Conservation (phyloP, 2,797 vertebrate genomes). For the Cyprinodon diabolis region DNA sequence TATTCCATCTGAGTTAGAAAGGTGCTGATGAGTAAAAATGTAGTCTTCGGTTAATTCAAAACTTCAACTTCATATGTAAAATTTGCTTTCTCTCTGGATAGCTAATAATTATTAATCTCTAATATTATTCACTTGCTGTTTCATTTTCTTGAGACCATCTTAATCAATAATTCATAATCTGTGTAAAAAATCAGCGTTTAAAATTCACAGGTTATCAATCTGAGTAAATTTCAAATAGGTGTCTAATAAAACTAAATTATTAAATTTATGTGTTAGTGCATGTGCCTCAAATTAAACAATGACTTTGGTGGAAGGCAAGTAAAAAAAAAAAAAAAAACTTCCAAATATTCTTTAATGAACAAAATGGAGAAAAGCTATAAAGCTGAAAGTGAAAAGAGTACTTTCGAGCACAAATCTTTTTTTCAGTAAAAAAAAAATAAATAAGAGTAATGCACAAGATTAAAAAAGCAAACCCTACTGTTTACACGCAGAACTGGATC, state of each 20-base stretch:
- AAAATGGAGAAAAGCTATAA: neutral
- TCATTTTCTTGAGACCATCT: neutral
- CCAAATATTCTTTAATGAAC: neutral
- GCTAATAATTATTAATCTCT: conserved; percentile 2
- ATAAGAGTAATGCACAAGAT: neutral
- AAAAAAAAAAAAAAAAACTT: neutral
- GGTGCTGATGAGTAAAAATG: neutral
- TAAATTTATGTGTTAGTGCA: neutral
- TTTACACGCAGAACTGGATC: conserved; percentile 4
- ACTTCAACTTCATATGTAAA: neutral
- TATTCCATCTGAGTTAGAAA: neutral
- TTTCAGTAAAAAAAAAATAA: neutral
- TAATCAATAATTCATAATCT: conserved; percentile 20
- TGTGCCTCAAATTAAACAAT: neutral
- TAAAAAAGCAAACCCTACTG: conserved; percentile 6
- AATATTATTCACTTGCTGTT: conserved; percentile 1
- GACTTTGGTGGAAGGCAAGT: neutral
- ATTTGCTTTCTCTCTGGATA: neutral
- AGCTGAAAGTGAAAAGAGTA: neutral
- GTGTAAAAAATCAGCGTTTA: conserved; percentile 1
- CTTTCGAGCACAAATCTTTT: neutral
- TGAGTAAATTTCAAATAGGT: neutral
- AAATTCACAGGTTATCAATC: neutral
- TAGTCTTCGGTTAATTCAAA: conserved; percentile 3
- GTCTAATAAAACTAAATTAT: neutral